Percentiles rank a stretch among this genome's conserved stretches.
Evolutionary conservation across 2,888 invertebrate genomes (phyloP).

Genomic region (Apamea anceps): DNA sequence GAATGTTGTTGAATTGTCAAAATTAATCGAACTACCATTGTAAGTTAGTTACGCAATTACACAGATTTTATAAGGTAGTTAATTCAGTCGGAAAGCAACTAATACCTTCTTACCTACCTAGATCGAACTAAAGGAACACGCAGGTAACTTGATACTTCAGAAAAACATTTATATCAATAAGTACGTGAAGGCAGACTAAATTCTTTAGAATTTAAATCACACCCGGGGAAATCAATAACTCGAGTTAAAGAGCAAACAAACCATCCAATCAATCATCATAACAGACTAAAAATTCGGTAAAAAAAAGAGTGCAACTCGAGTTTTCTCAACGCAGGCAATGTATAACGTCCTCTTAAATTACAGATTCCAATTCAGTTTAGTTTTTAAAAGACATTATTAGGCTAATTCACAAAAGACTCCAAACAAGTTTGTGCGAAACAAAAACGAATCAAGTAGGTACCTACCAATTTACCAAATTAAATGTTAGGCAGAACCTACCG

Average conservation of each 20-base stretch:
- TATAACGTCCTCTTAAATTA: not conserved
- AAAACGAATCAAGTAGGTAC: slow-evolving; percentile 43
- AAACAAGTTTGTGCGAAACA: slow-evolving; percentile 16
- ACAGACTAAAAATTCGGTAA: not conserved
- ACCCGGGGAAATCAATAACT: slow-evolving; percentile 9
- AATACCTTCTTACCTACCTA: not conserved
- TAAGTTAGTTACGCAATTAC: not conserved
- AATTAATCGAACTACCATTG: not conserved
- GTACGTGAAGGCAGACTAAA: not conserved
- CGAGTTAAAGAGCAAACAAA: not conserved
- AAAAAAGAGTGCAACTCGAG: not conserved
- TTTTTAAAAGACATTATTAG: not conserved
- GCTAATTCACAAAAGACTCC: not conserved
- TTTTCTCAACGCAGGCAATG: not conserved
- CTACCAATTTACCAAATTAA: slow-evolving; percentile 48
- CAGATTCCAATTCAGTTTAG: not conserved
- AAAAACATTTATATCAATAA: slow-evolving; percentile 6
- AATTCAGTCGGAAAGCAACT: not conserved
- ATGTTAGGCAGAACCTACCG: slow-evolving; percentile 59
- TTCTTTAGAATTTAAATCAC: slow-evolving; percentile 2
- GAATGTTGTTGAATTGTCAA: not conserved
- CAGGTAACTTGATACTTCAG: not conserved
- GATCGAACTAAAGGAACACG: not conserved
- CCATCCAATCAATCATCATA: not conserved
- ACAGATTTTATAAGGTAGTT: not conserved